Base-by-base conservation (phyloP, 2,797 vertebrate species). In the Poeciliopsis paucimaculata region DNA sequence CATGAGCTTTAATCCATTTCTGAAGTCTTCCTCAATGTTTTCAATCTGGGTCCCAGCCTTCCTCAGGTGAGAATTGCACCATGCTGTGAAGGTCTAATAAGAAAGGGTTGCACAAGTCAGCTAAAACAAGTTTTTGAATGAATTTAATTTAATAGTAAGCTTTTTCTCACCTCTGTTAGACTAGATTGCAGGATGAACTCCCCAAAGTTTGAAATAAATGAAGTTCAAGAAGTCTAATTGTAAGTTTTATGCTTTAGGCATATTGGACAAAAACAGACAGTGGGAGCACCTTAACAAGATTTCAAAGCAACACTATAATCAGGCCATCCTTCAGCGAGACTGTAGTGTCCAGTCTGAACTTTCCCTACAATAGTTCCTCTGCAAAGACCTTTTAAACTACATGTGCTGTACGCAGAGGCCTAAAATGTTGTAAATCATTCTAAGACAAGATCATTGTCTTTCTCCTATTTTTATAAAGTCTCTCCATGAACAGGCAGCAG, bases 1-100 rank as follows among this genome's bases (percentile, higher is more conserved):
- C 98, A 99, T 99, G 88, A 99, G 96, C 87, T 99, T 99, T 34
- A 99, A 96, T 85, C 98, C 98, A 34, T 99, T 99, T 84, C 98
- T 96, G 92, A 99, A 97, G 94, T 99, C 98, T 10, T 99, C 98
- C 75, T 99, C 98, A 12, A 99, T 99, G 91, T 98, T 99, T 92
- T 99, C 98, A 43, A 99, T 99, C 89, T 99, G 97, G 26, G 98
- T 98, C 28, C 98, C 97, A 43, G 98, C 98, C 94, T 99, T 99
- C 89, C 98, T 96, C 85, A 99, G 96, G 91, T 99, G 98, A 77
- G 98, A 99, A 92, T 99, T 99, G 89, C 98, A 99, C 98, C 98
- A 99, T 78, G 98, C 98, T 71, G 98, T 99, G 94, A 99, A 99
- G 0, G 98, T 99, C 98, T 99, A 86, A 73, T 88, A 91, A 0